phyloP scores from a whole-genome alignment of 37 sponge, comb jelly and placozoan species.

The Bolinopsis microptera region DNA sequence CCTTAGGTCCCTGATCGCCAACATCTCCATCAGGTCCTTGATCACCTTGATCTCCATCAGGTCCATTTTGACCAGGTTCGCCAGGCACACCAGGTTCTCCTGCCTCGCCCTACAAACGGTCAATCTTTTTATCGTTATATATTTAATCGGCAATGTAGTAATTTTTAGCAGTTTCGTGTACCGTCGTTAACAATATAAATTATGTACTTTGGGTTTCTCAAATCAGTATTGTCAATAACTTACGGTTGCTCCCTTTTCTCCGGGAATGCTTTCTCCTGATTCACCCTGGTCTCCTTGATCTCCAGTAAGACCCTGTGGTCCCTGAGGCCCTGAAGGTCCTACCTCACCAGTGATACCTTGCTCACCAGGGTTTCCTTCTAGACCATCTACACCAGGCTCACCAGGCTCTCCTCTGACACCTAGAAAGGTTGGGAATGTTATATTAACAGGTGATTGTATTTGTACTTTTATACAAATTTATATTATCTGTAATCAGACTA shows the following conservation, averaged over 20 bases:
- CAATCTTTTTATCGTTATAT: too few species aligned
- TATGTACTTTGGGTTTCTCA: too few species aligned
- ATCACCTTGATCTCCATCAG: neutral
- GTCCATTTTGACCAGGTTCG: neutral
- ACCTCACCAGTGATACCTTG: neutral
- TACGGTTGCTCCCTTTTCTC: neutral
- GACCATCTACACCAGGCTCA: conserved; percentile 19
- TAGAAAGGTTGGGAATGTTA: too few species aligned
- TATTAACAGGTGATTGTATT: too few species aligned
- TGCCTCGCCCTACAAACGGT: neutral
- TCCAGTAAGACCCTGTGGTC: neutral
- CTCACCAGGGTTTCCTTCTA: neutral
- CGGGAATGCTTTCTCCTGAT: neutral
- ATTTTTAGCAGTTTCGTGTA: too few species aligned
- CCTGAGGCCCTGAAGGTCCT: neutral
- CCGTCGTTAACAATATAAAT: too few species aligned
- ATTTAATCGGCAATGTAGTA: too few species aligned
- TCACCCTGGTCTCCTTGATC: conserved; percentile 30
- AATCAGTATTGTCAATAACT: too few species aligned
- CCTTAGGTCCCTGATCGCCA: neutral
- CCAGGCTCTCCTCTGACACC: neutral
- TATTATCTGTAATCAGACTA: too few species aligned
- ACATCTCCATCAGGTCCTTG: neutral
- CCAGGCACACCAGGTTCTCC: neutral
- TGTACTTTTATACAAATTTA: too few species aligned